Conservation (phyloP, 2,113 vertebrate species). For the Hoplias malabaricus region DNA sequence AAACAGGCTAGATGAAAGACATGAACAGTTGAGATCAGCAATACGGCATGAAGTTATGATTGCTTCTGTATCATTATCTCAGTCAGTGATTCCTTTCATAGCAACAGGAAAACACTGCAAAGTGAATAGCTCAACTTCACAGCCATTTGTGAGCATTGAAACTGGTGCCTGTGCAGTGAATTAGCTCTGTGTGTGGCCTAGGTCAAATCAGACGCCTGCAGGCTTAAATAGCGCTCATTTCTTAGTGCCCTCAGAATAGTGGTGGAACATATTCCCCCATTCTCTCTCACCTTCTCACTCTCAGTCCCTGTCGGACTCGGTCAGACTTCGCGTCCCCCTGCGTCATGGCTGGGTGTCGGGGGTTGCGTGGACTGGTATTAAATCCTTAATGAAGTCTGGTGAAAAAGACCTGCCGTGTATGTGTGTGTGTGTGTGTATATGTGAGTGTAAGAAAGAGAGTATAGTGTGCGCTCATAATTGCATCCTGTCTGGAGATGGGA, state of each 20-base stretch:
- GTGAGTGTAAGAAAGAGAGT: neutral
- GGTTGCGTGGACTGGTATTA: conserved; percentile 40
- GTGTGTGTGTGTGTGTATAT: neutral
- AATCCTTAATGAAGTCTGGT: conserved; percentile 48
- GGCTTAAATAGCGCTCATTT: conserved; percentile 3
- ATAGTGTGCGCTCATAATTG: conserved; percentile 31
- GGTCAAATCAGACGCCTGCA: neutral
- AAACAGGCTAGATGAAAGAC: neutral
- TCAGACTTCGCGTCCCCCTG: conserved; percentile 20
- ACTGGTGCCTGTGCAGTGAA: neutral
- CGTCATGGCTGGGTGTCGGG: conserved; percentile 27
- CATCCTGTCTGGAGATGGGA: conserved; percentile 37
- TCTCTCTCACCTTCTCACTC: neutral
- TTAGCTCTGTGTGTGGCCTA: neutral
- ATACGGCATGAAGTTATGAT: neutral
- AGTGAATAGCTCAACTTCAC: neutral
- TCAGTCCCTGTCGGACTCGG: neutral
- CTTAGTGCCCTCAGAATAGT: neutral
- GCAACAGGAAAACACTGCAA: neutral
- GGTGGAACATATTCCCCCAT: neutral
- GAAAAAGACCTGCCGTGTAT: neutral
- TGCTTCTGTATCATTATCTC: neutral
- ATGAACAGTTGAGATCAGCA: neutral
- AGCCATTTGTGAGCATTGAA: neutral
- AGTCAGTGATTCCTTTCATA: neutral